Evolutionary conservation across 2,888 invertebrate species (phyloP).

Genomic region (Spodoptera exigua): DNA sequence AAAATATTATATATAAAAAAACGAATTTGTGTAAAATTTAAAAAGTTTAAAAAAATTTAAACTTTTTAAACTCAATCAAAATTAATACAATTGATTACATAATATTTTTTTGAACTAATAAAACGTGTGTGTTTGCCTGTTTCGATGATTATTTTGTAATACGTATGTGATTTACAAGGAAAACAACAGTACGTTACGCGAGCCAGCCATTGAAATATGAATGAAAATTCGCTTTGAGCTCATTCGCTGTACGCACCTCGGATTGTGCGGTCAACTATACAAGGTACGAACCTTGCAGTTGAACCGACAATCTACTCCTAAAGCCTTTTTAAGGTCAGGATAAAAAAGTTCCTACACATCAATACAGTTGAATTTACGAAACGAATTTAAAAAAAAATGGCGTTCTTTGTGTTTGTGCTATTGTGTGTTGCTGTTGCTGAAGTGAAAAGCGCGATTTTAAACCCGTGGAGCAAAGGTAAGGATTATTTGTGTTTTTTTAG

Average conservation of each 20-base stretch:
- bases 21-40: no score
- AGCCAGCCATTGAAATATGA: conserved; percentile 19
- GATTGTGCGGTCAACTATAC: conserved; percentile 60
- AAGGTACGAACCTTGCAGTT: conserved; percentile 54
- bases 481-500: background rate
- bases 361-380: conserved; percentile 3
- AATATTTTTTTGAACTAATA: no score
- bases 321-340: conserved; percentile 51
- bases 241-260: conserved; percentile 46
- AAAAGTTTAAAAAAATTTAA: background rate
- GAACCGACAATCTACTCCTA: conserved; percentile 53
- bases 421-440: conserved; percentile 28
- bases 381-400: conserved; percentile 28
- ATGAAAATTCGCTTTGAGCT: conserved; percentile 6
- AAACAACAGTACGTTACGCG: conserved; percentile 17
- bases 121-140: no score
- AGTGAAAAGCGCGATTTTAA: conserved; percentile 28
- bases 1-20: no score
- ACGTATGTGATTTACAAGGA: conserved; percentile 30
- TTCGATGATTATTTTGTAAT: background rate
- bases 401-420: conserved; percentile 21
- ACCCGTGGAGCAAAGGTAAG: conserved; percentile 48
- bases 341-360: conserved; percentile 50
- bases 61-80: background rate
- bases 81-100: background rate